phyloP scores from a whole-genome alignment of 2,888 invertebrate species.

The Hypena proboscidalis region DNA sequence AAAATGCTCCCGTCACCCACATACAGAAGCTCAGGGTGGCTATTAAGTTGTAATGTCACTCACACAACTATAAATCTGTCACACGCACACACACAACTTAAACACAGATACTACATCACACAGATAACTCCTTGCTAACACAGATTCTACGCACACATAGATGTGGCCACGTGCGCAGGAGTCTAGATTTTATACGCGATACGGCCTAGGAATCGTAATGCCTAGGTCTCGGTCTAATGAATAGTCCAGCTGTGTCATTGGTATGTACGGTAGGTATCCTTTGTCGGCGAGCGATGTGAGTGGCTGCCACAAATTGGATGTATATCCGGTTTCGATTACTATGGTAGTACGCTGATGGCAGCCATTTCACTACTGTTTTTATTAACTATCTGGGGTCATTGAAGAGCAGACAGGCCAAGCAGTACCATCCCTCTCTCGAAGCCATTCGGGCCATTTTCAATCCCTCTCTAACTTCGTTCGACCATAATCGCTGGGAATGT shows the following conservation, averaged over 20 bases:
- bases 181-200: constrained; percentile 39
- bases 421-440: too few species aligned
- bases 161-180: constrained; percentile 31
- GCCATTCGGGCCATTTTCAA: too few species aligned
- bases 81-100: background rate
- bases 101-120: constrained; percentile 9
- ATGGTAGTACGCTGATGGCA: too few species aligned
- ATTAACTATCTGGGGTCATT: too few species aligned
- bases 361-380: too few species aligned
- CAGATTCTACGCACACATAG: constrained; percentile 13
- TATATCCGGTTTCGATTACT: constrained; percentile 7
- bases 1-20: constrained; percentile 24
- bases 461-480: too few species aligned
- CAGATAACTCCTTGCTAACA: background rate
- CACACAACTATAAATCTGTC: too few species aligned
- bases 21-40: constrained; percentile 7
- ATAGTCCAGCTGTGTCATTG: constrained; percentile 12
- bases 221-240: constrained; percentile 7
- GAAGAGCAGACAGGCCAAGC: too few species aligned
- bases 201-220: constrained; percentile 13
- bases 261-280: constrained; percentile 3
- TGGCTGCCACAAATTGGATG: background rate
- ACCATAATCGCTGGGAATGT: too few species aligned
- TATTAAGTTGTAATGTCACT: constrained; percentile 27
- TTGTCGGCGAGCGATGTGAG: constrained; percentile 6